Base-by-base conservation (phyloP, 2,888 invertebrate genomes). In the Punctoribates punctum region DNA sequence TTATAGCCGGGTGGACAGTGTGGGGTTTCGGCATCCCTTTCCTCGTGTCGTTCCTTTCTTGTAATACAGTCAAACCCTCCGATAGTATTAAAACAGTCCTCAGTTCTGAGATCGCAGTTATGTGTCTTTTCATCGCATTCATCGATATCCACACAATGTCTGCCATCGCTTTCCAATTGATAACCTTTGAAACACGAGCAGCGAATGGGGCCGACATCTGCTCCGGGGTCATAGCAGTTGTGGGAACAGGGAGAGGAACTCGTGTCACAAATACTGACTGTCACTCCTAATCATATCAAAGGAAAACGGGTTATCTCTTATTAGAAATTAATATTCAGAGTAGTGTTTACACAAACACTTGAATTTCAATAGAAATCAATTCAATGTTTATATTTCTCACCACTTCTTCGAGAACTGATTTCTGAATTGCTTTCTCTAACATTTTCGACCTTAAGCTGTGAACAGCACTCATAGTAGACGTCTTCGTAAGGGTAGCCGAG, bases 101-200 rank as follows among this genome's bases (percentile, higher is more conserved):
- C 81, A n/a, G 78, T 70, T 23, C 77, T 76, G 1, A 74, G 13
- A 20, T 77, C 60, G 76, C 83, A 83, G 67, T 79, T 89, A 80
- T 88, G 86, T 13, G 81, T 84, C 0, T 85, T 85, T 77, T 88
- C 87, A 0, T 83, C 79, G 80, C 91, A 91, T 82, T 91, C 91
- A 83, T 91, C 88, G 29, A 90, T 84, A 81, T 91, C 91, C 83
- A 85, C 62, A 67, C 77, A 77, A 27, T 42, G 27, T 27, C 54
- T 42, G 8, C 54, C 51, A 82, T 93, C 91, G 0, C 85, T 80
- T 80, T 87, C 88, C 60, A 93, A 85, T 79, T 87, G 85, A 82
- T 88, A 93, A 0, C 92, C 92, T 78, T 88, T 85, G 75, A 88
- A 84, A 82, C 93, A 93, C 0, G 88, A 88, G 82, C 93, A 93